Percentiles rank a stretch among this genome's conserved stretches.
Conservation (phyloP, 2,888 invertebrate genomes). For the Hetaerina titia region DNA sequence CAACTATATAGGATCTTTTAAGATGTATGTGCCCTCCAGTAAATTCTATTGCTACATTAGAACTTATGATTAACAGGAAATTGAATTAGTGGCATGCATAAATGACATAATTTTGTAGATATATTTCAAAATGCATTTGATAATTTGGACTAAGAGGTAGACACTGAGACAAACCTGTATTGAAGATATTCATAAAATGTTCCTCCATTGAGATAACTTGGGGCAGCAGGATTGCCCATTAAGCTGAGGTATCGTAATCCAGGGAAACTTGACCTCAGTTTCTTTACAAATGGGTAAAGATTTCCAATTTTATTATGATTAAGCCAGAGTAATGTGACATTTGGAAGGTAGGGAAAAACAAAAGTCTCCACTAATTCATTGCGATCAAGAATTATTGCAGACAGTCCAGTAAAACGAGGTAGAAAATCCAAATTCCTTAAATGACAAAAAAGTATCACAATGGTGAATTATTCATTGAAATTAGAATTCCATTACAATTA, state of each 20-base stretch:
- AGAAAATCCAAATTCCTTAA: conserved; percentile 87
- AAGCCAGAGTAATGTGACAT: conserved; percentile 87
- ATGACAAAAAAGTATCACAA: conserved; percentile 69
- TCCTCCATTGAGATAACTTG: conserved; percentile 87
- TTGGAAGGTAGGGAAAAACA: conserved; percentile 85
- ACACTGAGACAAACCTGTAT: conserved; percentile 81
- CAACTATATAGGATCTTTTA: too few relatives aligned
- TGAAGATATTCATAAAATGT: conserved; percentile 87
- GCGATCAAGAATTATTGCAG: conserved; percentile 89
- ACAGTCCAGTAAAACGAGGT: conserved; percentile 85
- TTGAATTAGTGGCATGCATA: too few relatives aligned
- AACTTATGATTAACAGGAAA: too few relatives aligned
- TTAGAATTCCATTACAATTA: too few relatives aligned
- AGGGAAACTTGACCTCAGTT: conserved; percentile 85
- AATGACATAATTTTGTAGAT: too few relatives aligned
- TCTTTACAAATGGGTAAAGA: conserved; percentile 86
- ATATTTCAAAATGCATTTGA: too few relatives aligned
- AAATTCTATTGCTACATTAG: too few relatives aligned
- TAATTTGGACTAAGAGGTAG: too few relatives aligned
- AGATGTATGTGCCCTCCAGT: too few relatives aligned
- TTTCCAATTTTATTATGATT: conserved; percentile 80
- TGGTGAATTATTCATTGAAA: too few relatives aligned
- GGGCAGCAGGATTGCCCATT: conserved; percentile 92
- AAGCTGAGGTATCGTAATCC: conserved; percentile 87
- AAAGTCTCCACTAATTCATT: conserved; percentile 86